A percentile compares a stretch with the other conserved stretches of the same genome.
Evolutionary conservation across 2,113 vertebrate species (phyloP).

Genomic region (Triplophysa siluroides): DNA sequence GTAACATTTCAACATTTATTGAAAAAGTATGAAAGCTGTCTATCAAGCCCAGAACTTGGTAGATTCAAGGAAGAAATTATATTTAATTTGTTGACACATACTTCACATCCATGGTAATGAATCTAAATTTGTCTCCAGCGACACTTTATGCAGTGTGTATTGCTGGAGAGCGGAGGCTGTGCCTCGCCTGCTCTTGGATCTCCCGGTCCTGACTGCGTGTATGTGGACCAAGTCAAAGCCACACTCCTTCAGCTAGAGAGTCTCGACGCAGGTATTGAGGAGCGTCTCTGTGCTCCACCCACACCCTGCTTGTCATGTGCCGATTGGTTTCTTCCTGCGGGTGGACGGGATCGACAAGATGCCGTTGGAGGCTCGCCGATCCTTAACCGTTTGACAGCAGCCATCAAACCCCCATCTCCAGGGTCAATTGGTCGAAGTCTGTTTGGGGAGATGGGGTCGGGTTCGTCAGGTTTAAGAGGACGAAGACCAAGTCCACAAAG

Average conservation of each 20-base stretch:
- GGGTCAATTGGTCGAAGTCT: slow-evolving; percentile 70
- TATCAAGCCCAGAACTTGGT: too few relatives aligned
- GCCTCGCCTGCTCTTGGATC: slow-evolving; percentile 80
- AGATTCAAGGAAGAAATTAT: too few relatives aligned
- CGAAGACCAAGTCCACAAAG: slow-evolving; percentile 75
- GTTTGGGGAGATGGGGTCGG: slow-evolving; percentile 72
- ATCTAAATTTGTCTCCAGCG: slow-evolving; percentile 71
- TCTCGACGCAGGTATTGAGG: slow-evolving; percentile 78
- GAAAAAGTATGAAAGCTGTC: too few relatives aligned
- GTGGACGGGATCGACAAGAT: slow-evolving; percentile 74
- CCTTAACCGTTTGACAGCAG: slow-evolving; percentile 76
- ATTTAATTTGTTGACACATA: too few relatives aligned
- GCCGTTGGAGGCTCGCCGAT: slow-evolving; percentile 73
- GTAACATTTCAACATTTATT: too few relatives aligned
- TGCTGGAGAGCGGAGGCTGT: slow-evolving; percentile 90
- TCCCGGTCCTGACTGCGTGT: slow-evolving; percentile 90
- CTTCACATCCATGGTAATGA: too few relatives aligned
- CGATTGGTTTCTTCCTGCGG: slow-evolving; percentile 85
- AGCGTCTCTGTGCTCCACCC: slow-evolving; percentile 76
- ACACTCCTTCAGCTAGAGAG: slow-evolving; percentile 87
- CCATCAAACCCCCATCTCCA: slow-evolving; percentile 65
- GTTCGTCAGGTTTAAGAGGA: slow-evolving; percentile 50
- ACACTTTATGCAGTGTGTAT: slow-evolving; percentile 88
- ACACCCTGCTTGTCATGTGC: slow-evolving; percentile 83
- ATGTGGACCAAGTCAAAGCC: slow-evolving; percentile 92